Evolutionary conservation across 2,113 vertebrate genomes (phyloP).

Genomic region (Malurus melanocephalus): DNA sequence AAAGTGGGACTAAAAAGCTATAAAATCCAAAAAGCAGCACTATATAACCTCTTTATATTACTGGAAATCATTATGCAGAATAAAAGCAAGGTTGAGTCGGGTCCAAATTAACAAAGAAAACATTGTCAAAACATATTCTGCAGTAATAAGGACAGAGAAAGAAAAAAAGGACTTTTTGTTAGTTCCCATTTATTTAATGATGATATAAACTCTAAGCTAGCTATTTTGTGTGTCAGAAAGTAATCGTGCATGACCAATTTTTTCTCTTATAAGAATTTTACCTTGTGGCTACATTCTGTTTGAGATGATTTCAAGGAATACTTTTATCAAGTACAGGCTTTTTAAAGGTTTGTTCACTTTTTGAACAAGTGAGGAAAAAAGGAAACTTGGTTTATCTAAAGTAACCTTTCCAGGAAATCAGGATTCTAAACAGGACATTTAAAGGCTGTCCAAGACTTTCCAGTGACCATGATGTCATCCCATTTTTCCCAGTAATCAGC

Average conservation of each 20-base stretch:
- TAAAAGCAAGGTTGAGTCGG: background rate
- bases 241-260: slow-evolving; percentile 1
- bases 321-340: background rate
- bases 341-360: background rate
- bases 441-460: background rate
- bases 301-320: slow-evolving; percentile 16
- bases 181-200: slow-evolving; percentile 44
- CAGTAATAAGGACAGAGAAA: slow-evolving; percentile 12
- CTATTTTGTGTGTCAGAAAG: slow-evolving; percentile 12
- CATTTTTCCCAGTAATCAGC: background rate
- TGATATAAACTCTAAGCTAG: background rate
- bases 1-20: background rate
- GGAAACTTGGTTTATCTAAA: background rate
- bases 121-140: slow-evolving; percentile 3
- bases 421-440: background rate
- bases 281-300: slow-evolving; percentile 33
- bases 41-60: background rate
- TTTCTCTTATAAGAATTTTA: slow-evolving; percentile 25
- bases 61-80: background rate
- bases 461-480: background rate
- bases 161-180: background rate
- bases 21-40: background rate
- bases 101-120: background rate
- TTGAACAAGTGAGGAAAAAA: background rate
- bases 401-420: background rate